These are phyloP conservation scores for Eupsittula cactorum DNA, from an alignment of 2,113 vertebrate genomes.

Conservation along the genomic window DNA sequence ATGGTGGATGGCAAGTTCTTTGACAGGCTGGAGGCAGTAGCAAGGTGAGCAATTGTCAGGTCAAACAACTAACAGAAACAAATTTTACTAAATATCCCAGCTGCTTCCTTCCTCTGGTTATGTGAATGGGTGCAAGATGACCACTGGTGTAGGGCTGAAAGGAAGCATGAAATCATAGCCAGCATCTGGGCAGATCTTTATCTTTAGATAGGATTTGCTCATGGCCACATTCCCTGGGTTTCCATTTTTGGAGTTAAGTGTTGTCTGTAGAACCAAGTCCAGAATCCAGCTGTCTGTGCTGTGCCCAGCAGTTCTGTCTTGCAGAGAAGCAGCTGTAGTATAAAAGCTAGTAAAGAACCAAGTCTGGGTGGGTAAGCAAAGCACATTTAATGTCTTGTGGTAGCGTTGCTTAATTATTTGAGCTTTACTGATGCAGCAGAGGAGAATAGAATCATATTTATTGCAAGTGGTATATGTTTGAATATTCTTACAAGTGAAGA, in stretches of 20 bases:
- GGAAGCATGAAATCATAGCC: neutral
- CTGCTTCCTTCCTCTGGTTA: neutral
- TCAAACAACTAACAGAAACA: neutral
- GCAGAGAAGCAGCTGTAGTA: neutral
- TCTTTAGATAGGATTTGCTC: neutral
- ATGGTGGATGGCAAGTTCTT: conserved; percentile 96
- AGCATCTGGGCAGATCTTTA: neutral
- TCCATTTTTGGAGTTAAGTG: neutral
- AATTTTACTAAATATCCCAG: neutral
- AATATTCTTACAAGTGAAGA: neutral
- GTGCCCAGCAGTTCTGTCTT: neutral
- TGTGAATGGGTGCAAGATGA: neutral
- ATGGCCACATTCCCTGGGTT: fast-evolving
- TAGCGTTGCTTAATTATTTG: neutral
- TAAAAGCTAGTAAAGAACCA: neutral
- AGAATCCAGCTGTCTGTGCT: neutral
- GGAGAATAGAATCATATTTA: neutral
- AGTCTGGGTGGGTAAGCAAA: neutral
- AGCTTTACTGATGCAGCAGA: neutral
- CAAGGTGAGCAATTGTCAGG: conserved; percentile 76
- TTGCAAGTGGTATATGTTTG: neutral
- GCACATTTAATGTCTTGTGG: neutral
- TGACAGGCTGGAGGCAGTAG: conserved; percentile 92
- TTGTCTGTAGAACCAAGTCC: neutral
- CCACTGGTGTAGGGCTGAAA: neutral